Conservation (phyloP, 37 sponge, comb jelly and placozoan genomes). For the Trichoplax adhaerens region DNA sequence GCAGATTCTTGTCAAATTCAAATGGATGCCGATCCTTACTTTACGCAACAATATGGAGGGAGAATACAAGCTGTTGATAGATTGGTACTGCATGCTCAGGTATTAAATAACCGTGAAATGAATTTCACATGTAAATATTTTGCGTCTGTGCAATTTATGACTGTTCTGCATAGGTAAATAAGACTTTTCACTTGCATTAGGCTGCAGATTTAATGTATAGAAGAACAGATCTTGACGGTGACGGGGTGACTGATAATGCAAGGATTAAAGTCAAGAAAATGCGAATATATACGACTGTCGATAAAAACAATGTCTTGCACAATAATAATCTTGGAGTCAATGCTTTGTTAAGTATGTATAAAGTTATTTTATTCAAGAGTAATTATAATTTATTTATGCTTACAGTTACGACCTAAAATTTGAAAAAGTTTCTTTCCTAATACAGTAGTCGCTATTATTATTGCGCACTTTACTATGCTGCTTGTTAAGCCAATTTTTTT, state of each 20-base stretch:
- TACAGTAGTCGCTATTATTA: not conserved
- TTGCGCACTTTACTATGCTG: not conserved
- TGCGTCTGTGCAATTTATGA: too few species aligned
- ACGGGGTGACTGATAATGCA: conserved; percentile 11
- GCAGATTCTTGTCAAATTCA: too few species aligned
- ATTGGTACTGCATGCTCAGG: too few species aligned
- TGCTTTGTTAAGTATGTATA: conserved; percentile 6
- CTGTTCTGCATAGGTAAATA: too few species aligned
- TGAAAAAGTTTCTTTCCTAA: not conserved
- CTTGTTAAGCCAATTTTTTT: not conserved
- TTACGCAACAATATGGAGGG: too few species aligned
- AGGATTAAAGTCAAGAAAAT: not conserved
- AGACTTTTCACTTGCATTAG: not conserved
- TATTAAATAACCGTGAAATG: too few species aligned
- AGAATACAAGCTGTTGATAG: too few species aligned
- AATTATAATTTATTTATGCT: not conserved
- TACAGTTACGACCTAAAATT: not conserved
- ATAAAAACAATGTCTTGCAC: not conserved
- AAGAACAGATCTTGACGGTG: conserved; percentile 22
- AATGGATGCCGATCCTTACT: too few species aligned
- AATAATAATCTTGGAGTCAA: conserved; percentile 6
- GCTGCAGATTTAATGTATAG: conserved; percentile 14
- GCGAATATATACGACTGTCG: conserved; percentile 1
- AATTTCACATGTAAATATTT: too few species aligned
- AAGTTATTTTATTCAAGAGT: conserved; percentile 4